Percentiles rank a stretch among this genome's conserved stretches.
Conservation (phyloP, 2,113 vertebrate species). For the human (Homo sapiens) region DNA sequence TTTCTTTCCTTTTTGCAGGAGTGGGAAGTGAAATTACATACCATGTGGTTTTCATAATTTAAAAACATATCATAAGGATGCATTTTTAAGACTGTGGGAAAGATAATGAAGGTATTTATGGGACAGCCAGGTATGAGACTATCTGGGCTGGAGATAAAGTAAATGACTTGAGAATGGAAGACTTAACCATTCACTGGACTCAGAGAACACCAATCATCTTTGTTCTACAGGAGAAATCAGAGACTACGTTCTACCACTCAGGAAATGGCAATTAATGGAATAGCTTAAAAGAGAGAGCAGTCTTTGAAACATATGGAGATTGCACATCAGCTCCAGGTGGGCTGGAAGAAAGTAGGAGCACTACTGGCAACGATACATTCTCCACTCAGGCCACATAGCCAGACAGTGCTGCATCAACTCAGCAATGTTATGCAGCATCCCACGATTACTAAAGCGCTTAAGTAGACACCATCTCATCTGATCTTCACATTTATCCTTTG, state of each 20-base stretch:
- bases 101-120: not conserved
- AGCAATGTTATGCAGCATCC: not conserved
- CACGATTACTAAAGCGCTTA: not conserved
- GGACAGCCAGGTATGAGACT: not conserved
- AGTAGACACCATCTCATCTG: not conserved
- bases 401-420: not conserved
- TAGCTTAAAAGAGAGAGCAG: not conserved
- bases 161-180: not conserved
- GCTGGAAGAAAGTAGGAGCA: not conserved
- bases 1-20: not conserved
- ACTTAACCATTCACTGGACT: not conserved
- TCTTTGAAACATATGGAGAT: not conserved
- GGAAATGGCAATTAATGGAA: not conserved
- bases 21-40: not conserved
- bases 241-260: not conserved
- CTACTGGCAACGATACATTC: not conserved
- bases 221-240: not conserved
- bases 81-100: not conserved
- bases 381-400: not conserved
- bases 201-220: not conserved
- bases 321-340: not conserved
- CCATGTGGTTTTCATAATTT: not conserved
- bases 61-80: not conserved
- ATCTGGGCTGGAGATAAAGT: not conserved
- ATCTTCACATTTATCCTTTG: not conserved